Conservation (phyloP, 2,113 vertebrate genomes). For the Megalops atlanticus region DNA sequence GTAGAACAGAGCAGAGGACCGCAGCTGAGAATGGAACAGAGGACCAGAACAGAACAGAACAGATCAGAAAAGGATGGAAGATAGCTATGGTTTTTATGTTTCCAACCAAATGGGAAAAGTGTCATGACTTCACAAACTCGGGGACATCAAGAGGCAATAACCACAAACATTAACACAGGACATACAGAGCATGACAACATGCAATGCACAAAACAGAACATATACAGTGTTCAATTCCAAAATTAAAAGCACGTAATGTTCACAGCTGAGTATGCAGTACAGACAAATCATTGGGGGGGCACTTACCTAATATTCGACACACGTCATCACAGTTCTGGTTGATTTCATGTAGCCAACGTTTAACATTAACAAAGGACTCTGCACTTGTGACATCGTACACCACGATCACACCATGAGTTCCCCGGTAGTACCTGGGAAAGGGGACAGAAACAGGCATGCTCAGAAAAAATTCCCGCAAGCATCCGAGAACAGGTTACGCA, state of each 20-base stretch:
- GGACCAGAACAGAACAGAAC: background rate
- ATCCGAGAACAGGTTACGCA: no score
- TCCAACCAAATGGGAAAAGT: background rate
- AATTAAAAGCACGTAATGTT: no score
- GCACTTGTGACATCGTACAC: constrained; percentile 97
- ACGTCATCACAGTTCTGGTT: constrained; percentile 98
- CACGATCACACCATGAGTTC: constrained; percentile 96
- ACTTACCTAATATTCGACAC: constrained; percentile 94
- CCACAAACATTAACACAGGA: no score
- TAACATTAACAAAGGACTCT: constrained; percentile 99
- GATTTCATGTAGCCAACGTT: constrained; percentile 98
- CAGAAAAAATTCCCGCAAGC: no score
- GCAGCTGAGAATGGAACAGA: background rate
- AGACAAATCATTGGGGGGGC: no score
- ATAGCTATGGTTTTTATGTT: no score
- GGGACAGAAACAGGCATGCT: no score
- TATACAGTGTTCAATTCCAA: no score
- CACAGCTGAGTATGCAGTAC: no score
- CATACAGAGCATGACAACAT: background rate
- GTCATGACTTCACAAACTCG: background rate
- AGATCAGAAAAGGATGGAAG: no score
- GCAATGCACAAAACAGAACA: background rate
- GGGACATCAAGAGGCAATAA: background rate
- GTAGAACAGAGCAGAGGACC: background rate
- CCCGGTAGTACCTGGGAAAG: constrained; percentile 88